Percentiles rank a stretch among this genome's conserved stretches.
Conservation (phyloP, 2,113 vertebrate genomes). For the Alaudala cheleensis region DNA sequence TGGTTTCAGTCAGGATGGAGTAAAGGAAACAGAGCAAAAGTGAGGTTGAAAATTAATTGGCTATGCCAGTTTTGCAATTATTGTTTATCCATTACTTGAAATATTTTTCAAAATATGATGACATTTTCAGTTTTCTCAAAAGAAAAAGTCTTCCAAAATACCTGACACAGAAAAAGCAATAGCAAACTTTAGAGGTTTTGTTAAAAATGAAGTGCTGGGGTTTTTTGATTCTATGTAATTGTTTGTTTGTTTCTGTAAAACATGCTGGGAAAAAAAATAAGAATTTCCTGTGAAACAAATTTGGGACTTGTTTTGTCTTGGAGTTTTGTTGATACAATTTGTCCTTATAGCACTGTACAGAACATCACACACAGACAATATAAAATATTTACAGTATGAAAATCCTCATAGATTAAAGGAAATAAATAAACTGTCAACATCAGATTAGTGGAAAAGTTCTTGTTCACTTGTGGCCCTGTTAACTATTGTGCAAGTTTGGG, state of each 20-base stretch:
- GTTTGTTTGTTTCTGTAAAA: neutral
- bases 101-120: neutral
- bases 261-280: neutral
- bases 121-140: neutral
- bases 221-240: neutral
- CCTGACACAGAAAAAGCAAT: neutral
- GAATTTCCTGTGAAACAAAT: neutral
- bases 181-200: neutral
- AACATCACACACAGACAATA: neutral
- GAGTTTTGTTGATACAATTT: neutral
- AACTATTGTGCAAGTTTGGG: neutral
- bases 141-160: neutral
- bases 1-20: neutral
- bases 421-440: neutral
- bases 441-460: neutral
- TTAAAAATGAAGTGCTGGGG: neutral
- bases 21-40: neutral
- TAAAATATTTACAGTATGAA: neutral
- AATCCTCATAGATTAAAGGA: neutral
- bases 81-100: neutral
- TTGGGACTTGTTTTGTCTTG: neutral
- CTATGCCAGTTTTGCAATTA: neutral
- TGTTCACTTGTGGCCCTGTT: neutral
- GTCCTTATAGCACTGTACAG: neutral
- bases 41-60: neutral